phyloP scores from a whole-genome alignment of 2,888 invertebrate species.

The Zootermopsis nevadensis region DNA sequence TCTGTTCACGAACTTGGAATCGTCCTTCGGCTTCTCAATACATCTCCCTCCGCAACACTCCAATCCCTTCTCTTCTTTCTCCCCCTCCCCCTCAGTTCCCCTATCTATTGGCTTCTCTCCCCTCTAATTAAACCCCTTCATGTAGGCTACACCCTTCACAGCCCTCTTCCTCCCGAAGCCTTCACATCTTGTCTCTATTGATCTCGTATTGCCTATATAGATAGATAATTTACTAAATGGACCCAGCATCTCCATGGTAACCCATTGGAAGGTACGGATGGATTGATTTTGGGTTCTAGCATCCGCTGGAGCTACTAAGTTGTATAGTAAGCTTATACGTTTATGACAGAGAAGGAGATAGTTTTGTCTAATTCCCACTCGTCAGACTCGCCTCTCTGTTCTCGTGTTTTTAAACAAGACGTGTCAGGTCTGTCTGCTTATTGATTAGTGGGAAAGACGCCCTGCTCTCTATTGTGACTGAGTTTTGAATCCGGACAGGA shows the following conservation, averaged over 20 bases:
- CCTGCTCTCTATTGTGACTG: not conserved
- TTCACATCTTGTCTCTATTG: conserved; percentile 52
- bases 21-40: conserved; percentile 37
- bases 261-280: conserved; percentile 47
- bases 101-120: conserved; percentile 37
- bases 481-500: conserved; percentile 14
- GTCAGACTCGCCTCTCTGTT: too few relatives aligned
- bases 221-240: conserved; percentile 55
- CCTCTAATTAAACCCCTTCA: conserved; percentile 51
- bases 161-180: conserved; percentile 35
- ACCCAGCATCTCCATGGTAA: conserved; percentile 52
- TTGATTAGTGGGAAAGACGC: conserved; percentile 33
- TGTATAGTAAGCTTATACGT: conserved; percentile 7
- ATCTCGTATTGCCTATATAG: conserved; percentile 54
- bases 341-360: not conserved
- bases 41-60: conserved; percentile 26
- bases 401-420: conserved; percentile 38
- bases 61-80: conserved; percentile 20
- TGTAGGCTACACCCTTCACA: conserved; percentile 35
- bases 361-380: not conserved
- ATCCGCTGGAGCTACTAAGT: not conserved
- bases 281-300: conserved; percentile 47
- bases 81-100: conserved; percentile 21
- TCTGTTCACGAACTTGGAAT: conserved; percentile 7
- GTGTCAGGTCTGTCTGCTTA: conserved; percentile 27